phyloP scores from a whole-genome alignment of 92 coral and sea anemone genomes.

The Micromussa lordhowensis region DNA sequence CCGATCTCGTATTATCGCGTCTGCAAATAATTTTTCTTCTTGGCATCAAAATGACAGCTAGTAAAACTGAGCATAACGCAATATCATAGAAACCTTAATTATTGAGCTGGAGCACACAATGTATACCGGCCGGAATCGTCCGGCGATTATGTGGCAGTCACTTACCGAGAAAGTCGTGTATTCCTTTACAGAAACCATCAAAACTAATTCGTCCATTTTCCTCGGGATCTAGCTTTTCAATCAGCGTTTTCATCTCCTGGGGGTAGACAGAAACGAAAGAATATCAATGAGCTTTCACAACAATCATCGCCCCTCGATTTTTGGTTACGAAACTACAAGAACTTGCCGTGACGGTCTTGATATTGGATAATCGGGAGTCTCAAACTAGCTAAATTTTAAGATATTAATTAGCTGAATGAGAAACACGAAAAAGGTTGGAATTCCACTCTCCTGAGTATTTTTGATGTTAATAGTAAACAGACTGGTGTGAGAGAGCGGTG shows the following conservation, averaged over 20 bases:
- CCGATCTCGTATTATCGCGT: background rate
- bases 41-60: background rate
- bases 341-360: background rate
- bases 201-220: conserved; percentile 90
- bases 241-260: conserved; percentile 86
- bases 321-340: background rate
- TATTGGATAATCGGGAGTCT: background rate
- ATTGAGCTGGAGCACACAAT: too few relatives aligned
- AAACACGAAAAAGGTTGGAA: background rate
- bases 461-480: conserved; percentile 11
- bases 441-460: background rate
- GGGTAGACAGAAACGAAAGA: conserved; percentile 16
- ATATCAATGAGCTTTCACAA: conserved; percentile 11
- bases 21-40: background rate
- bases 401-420: background rate
- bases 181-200: conserved; percentile 90
- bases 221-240: conserved; percentile 90
- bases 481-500: conserved; percentile 6
- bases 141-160: conserved; percentile 4
- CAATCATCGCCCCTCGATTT: background rate
- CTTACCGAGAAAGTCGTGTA: conserved; percentile 93
- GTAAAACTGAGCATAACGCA: conserved; percentile 18
- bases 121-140: background rate
- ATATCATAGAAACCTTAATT: background rate
- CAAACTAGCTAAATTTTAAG: background rate